Conservation (phyloP, 35 echinoderm and acorn worm genomes). For the Acanthaster planci region DNA sequence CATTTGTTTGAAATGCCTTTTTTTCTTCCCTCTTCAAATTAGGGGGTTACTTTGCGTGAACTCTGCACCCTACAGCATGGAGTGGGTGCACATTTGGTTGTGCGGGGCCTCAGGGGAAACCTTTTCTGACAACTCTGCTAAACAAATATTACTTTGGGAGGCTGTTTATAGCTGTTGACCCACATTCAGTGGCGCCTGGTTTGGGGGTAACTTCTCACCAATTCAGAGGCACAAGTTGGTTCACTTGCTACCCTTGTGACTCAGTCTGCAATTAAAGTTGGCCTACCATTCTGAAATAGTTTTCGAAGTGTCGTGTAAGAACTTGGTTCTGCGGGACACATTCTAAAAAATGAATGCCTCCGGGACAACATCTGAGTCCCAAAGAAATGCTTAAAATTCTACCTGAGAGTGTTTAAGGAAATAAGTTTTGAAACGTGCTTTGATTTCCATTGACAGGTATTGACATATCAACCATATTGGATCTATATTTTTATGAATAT, state of each 20-base stretch:
- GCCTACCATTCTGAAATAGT: no score
- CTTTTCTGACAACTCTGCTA: not conserved
- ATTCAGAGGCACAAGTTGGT: not conserved
- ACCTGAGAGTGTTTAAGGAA: no score
- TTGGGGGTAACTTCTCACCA: not conserved
- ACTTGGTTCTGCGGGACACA: no score
- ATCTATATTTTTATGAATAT: not conserved
- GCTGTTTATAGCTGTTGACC: slow-evolving; percentile 1
- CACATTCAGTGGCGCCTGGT: slow-evolving; percentile 7
- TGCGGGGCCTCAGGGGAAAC: not conserved
- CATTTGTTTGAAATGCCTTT: not conserved
- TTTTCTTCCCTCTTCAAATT: no score
- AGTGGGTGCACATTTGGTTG: not conserved
- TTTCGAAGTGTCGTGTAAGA: no score
- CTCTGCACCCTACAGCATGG: not conserved
- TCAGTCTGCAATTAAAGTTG: no score
- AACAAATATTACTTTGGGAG: not conserved
- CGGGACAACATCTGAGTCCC: no score
- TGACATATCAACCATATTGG: not conserved
- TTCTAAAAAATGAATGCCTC: no score
- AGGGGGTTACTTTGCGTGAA: slow-evolving; percentile 1
- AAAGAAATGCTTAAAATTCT: no score
- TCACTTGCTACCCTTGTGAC: no score
- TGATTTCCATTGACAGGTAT: not conserved
- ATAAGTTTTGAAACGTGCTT: no score